phyloP scores from a whole-genome alignment of 2,113 vertebrate genomes.

The Azemiops feae region DNA sequence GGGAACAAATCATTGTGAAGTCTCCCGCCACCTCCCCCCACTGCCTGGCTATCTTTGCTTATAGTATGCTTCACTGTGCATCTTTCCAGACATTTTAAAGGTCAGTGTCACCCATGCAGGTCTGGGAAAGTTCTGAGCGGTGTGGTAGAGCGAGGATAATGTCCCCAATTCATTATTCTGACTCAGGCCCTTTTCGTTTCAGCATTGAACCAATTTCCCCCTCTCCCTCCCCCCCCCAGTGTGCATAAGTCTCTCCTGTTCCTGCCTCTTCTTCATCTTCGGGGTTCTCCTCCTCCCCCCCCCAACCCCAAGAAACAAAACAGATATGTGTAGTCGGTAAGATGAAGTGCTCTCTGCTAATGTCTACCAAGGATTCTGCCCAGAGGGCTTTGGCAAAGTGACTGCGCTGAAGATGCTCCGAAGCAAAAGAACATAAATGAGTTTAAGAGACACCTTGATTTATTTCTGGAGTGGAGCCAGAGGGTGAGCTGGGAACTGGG shows the following conservation, averaged over 20 bases:
- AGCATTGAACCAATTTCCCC: background rate
- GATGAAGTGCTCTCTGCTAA: slow-evolving; percentile 21
- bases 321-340: background rate
- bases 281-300: background rate
- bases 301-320: background rate
- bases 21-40: background rate
- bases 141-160: slow-evolving; percentile 15
- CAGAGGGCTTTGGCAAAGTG: slow-evolving; percentile 13
- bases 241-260: background rate
- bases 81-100: slow-evolving; percentile 30
- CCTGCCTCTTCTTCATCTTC: background rate
- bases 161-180: slow-evolving; percentile 25
- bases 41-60: slow-evolving; percentile 5
- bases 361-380: slow-evolving; percentile 13
- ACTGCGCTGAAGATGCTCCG: background rate
- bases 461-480: slow-evolving; percentile 5
- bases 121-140: slow-evolving; percentile 21
- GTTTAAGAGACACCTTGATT: slow-evolving; percentile 22
- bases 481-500: background rate
- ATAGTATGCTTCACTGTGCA: slow-evolving; percentile 1
- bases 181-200: slow-evolving; percentile 23
- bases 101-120: slow-evolving; percentile 29
- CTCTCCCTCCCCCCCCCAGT: background rate
- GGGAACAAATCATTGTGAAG: background rate
- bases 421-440: slow-evolving; percentile 5